A percentile compares a stretch with the other conserved stretches of the same genome.
phyloP scores from a whole-genome alignment of 2,888 invertebrate species.

The Limenitis arthemis region DNA sequence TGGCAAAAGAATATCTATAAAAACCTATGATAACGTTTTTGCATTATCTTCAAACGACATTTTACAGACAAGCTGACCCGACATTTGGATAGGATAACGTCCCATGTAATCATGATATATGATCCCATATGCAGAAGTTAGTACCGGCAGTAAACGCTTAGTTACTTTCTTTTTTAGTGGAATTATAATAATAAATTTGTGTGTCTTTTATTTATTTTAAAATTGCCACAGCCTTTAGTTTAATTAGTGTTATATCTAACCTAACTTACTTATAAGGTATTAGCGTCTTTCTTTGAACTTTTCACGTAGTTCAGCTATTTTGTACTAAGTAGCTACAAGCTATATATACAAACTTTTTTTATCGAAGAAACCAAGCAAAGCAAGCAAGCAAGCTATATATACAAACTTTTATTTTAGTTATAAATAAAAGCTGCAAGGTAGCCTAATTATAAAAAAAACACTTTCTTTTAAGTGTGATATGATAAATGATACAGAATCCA shows the following conservation, averaged over 20 bases:
- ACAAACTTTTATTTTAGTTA: no score
- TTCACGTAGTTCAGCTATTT: background rate
- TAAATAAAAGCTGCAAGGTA: no score
- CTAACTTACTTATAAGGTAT: background rate
- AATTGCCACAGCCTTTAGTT: background rate
- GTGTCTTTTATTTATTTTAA: background rate
- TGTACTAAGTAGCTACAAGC: background rate
- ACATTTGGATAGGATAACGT: background rate
- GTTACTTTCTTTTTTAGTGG: no score
- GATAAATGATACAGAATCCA: no score
- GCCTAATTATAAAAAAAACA: no score
- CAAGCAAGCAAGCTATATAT: no score
- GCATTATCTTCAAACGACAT: background rate
- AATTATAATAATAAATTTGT: background rate
- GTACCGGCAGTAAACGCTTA: background rate
- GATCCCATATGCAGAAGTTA: conserved; percentile 1
- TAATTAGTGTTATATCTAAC: background rate
- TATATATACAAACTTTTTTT: no score
- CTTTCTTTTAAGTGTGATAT: no score
- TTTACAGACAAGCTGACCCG: background rate
- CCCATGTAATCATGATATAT: conserved; percentile 6
- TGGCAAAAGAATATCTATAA: no score
- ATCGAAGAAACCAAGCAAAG: no score
- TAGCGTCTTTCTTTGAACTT: background rate
- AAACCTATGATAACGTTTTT: no score